Conservation (phyloP, 2,797 vertebrate species). For the Anguilla megastoma region DNA sequence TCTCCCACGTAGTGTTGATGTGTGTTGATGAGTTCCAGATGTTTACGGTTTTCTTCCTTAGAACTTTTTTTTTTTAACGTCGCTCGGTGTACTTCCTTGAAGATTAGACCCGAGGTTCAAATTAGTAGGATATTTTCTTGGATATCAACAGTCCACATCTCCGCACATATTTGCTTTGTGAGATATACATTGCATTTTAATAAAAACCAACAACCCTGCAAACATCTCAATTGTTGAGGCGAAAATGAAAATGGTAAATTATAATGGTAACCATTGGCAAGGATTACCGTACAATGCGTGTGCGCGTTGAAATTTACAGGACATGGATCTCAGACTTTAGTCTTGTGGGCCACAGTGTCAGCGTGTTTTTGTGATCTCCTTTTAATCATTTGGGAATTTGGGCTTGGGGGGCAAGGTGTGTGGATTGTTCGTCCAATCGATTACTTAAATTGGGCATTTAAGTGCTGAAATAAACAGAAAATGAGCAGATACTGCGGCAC, state of each 20-base stretch:
- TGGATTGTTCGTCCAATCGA: not conserved
- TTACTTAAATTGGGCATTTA: not conserved
- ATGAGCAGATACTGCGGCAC: no score
- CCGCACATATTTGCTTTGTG: not conserved
- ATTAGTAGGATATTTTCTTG: not conserved
- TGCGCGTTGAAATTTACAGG: no score
- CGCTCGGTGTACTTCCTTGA: no score
- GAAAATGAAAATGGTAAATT: no score
- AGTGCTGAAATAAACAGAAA: no score
- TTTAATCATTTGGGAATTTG: no score
- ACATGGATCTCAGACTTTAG: no score
- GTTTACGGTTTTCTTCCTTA: not conserved
- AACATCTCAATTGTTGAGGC: not conserved
- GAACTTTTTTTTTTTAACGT: not conserved
- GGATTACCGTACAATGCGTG: no score
- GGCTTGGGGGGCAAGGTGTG: not conserved
- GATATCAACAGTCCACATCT: not conserved
- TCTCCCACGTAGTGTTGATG: not conserved
- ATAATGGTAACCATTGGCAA: no score
- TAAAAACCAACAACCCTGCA: not conserved
- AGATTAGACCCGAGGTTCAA: not conserved
- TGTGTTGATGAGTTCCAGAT: not conserved
- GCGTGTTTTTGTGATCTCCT: no score
- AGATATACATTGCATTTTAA: not conserved
- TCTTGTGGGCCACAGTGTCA: no score